phyloP scores from a whole-genome alignment of 1,140 invertebrate genomes.

The Aleiodes sp. region DNA sequence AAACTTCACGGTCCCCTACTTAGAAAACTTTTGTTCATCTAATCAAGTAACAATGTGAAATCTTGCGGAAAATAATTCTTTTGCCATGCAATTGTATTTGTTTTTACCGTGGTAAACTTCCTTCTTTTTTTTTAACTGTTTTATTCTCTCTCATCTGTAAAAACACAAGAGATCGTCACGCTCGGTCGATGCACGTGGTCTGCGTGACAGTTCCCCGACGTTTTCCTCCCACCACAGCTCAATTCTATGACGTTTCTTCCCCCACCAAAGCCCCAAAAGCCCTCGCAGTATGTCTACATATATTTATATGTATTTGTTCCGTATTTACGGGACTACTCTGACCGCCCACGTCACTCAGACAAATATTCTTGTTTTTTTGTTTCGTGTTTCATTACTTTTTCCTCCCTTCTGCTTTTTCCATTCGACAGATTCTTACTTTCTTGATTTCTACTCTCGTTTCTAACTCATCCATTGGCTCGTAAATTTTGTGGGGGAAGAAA shows the following conservation, averaged over 20 bases:
- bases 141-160: conserved; percentile 5
- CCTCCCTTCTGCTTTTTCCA: no score
- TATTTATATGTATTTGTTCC: not conserved
- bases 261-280: not conserved
- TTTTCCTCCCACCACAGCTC: not conserved
- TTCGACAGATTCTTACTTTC: no score
- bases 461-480: no score
- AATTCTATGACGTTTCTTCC: conserved; percentile 5
- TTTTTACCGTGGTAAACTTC: not conserved
- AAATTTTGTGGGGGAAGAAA: no score
- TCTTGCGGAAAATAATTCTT: conserved; percentile 9
- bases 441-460: no score
- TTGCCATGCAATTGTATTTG: conserved; percentile 11
- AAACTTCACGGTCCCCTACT: not conserved
- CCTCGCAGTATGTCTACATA: not conserved
- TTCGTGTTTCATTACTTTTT: no score
- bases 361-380: no score
- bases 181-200: conserved; percentile 57
- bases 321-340: conserved; percentile 17
- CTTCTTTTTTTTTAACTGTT: not conserved
- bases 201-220: conserved; percentile 20
- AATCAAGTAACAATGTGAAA: conserved; percentile 1
- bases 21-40: not conserved
- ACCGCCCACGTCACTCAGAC: conserved; percentile 6
- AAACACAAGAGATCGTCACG: conserved; percentile 44